phyloP scores from a whole-genome alignment of 2,797 vertebrate genomes.

The Dendrocincla tyrannina region DNA sequence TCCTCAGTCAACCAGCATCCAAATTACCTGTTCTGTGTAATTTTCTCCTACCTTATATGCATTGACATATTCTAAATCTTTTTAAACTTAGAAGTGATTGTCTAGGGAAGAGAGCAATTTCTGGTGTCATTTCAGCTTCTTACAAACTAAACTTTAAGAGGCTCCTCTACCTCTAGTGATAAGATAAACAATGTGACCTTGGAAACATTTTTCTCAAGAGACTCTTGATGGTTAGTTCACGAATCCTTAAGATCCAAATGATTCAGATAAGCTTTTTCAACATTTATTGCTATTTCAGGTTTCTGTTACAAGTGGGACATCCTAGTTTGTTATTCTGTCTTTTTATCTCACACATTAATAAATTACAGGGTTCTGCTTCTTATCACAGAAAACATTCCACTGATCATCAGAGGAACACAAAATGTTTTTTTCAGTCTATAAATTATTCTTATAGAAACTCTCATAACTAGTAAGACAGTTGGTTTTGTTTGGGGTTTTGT shows the following conservation, averaged over 20 bases:
- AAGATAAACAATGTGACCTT: slow-evolving; percentile 24
- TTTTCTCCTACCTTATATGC: slow-evolving; percentile 34
- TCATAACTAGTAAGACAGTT: slow-evolving; percentile 36
- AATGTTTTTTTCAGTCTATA: slow-evolving; percentile 68
- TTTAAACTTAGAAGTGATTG: slow-evolving; percentile 32
- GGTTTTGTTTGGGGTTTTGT: slow-evolving; percentile 17
- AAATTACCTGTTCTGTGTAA: slow-evolving; percentile 19
- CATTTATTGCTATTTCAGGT: slow-evolving; percentile 55
- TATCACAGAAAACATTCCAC: slow-evolving; percentile 73
- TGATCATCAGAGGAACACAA: slow-evolving; percentile 68
- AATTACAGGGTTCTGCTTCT: slow-evolving; percentile 70
- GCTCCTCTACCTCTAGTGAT: background rate
- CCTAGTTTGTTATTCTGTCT: slow-evolving; percentile 64
- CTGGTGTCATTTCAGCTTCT: background rate
- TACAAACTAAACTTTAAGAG: background rate
- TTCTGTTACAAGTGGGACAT: slow-evolving; percentile 50
- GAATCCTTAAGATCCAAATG: slow-evolving; percentile 14
- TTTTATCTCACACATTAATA: slow-evolving; percentile 72
- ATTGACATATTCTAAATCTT: slow-evolving; percentile 3
- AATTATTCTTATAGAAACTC: slow-evolving; percentile 73
- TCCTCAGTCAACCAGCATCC: slow-evolving; percentile 41
- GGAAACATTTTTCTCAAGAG: slow-evolving; percentile 24
- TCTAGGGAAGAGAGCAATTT: slow-evolving; percentile 55
- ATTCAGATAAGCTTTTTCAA: slow-evolving; percentile 45
- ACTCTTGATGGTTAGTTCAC: slow-evolving; percentile 23